Percentiles rank a stretch among this genome's conserved stretches.
Evolutionary conservation across 1,140 invertebrate species (phyloP).

Genomic region (Alviniconcha marisindica): DNA sequence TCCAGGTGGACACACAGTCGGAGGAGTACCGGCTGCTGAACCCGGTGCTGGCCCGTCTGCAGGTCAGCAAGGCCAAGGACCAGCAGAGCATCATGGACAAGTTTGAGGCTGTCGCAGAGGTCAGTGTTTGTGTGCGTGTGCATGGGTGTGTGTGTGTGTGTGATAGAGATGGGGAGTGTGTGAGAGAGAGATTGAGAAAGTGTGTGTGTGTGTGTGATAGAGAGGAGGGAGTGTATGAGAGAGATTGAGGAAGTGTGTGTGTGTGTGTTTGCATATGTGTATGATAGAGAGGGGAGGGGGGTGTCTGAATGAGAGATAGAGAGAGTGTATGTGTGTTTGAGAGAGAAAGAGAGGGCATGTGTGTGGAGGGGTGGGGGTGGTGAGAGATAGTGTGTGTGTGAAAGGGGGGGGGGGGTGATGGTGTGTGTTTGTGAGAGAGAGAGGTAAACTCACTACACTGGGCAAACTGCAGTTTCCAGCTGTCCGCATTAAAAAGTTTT

Average conservation of each 20-base stretch:
- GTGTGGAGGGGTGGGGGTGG: too few relatives aligned
- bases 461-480: too few relatives aligned
- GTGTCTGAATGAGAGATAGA: too few relatives aligned
- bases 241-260: not conserved
- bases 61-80: constrained; percentile 81
- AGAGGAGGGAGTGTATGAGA: too few relatives aligned
- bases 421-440: too few relatives aligned
- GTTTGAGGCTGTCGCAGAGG: constrained; percentile 75
- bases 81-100: constrained; percentile 76
- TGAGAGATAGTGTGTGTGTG: too few relatives aligned
- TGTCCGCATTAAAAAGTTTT: too few relatives aligned
- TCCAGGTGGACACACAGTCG: constrained; percentile 91
- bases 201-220: not conserved
- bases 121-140: not conserved
- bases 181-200: not conserved
- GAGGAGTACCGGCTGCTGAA: constrained; percentile 86
- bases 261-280: not conserved
- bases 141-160: not conserved
- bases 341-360: too few relatives aligned
- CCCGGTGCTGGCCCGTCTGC: constrained; percentile 90
- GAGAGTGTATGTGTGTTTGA: not conserved
- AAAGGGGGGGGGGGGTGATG: too few relatives aligned
- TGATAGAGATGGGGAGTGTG: not conserved
- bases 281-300: not conserved
- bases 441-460: too few relatives aligned